A percentile compares a stretch with the other conserved stretches of the same genome.
phyloP scores from a whole-genome alignment of 1,140 invertebrate genomes.

The Nomia melanderi region DNA sequence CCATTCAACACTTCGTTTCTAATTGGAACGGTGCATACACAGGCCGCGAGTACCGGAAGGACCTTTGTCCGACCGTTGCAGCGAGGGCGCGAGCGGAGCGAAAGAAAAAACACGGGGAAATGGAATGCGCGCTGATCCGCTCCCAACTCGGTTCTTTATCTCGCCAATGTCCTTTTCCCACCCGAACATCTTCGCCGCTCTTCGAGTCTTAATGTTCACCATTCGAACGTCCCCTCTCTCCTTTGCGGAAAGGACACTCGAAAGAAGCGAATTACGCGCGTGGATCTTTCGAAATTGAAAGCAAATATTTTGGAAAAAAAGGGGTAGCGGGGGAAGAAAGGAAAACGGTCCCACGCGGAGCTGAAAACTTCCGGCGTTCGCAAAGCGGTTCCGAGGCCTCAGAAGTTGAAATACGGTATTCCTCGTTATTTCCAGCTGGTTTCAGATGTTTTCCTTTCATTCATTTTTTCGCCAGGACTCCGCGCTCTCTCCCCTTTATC shows the following conservation, averaged over 20 bases:
- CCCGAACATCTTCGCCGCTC: too few species aligned
- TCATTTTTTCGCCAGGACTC: slow-evolving; percentile 13
- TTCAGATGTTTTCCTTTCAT: slow-evolving; percentile 23
- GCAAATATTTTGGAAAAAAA: slow-evolving; percentile 36
- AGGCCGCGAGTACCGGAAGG: slow-evolving; percentile 18
- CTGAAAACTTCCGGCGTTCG: background rate
- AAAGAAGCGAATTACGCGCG: background rate
- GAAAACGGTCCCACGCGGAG: background rate
- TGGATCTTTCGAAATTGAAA: slow-evolving; percentile 20
- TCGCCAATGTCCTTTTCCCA: background rate
- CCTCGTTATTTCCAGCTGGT: slow-evolving; percentile 16
- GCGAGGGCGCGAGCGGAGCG: background rate
- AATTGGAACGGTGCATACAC: slow-evolving; percentile 49
- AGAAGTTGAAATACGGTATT: slow-evolving; percentile 6
- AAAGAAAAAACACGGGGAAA: slow-evolving; percentile 31
- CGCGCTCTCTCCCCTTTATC: background rate
- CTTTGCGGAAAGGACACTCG: background rate
- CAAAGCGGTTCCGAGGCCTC: background rate
- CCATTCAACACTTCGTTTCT: slow-evolving; percentile 46
- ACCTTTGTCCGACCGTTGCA: slow-evolving; percentile 23
- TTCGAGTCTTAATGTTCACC: too few species aligned
- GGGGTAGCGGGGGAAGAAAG: background rate
- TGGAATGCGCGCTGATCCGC: slow-evolving; percentile 27
- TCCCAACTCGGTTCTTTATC: background rate
- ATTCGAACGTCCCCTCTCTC: background rate